Conservation (phyloP, 1,140 invertebrate genomes). For the Rhopalosiphum padi region DNA sequence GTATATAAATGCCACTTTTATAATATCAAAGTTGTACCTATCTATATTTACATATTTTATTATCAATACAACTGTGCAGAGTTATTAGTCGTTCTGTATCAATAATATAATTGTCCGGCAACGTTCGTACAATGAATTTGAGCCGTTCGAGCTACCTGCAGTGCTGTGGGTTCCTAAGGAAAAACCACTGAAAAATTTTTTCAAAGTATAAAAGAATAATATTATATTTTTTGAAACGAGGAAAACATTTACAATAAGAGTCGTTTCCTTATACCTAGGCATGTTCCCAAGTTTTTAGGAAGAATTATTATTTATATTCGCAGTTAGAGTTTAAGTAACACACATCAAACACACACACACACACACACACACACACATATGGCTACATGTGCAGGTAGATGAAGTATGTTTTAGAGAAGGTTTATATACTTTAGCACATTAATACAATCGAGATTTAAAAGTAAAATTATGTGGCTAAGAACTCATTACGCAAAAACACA, state of each 20-base stretch:
- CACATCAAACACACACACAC: not conserved
- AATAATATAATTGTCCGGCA: not conserved
- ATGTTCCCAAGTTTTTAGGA: not conserved
- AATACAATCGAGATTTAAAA: not conserved
- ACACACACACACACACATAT: too few species aligned
- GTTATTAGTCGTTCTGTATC: not conserved
- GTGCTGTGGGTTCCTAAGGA: not conserved
- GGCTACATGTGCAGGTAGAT: not conserved
- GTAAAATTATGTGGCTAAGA: not conserved
- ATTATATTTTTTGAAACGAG: not conserved
- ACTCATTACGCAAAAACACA: not conserved
- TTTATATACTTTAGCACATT: not conserved
- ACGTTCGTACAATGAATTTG: not conserved
- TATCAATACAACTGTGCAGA: not conserved
- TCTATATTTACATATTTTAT: not conserved
- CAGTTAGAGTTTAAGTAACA: not conserved
- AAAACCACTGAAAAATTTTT: not conserved
- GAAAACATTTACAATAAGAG: not conserved
- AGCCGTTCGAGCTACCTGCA: not conserved
- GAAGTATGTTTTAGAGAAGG: not conserved
- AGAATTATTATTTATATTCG: not conserved
- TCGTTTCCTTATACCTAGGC: not conserved
- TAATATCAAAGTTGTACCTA: not conserved
- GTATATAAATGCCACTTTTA: not conserved
- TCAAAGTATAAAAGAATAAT: not conserved